phyloP scores from a whole-genome alignment of 2,888 invertebrate species.

The Matsumyia berberina region DNA sequence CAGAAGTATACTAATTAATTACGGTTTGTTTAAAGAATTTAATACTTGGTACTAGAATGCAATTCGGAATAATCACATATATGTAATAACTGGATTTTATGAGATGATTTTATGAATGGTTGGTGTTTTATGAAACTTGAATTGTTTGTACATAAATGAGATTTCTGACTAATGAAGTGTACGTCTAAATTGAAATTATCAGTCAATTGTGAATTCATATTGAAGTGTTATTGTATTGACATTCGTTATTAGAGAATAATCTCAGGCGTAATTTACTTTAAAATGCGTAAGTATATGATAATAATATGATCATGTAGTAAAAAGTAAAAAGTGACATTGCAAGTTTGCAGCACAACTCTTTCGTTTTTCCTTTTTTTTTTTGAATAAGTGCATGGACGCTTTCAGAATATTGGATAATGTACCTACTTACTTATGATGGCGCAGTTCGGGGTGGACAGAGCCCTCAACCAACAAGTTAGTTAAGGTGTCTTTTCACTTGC shows the following conservation, averaged over 20 bases:
- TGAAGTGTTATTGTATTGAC: constrained; percentile 11
- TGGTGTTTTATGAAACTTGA: constrained; percentile 8
- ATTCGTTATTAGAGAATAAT: not conserved
- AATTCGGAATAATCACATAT: constrained; percentile 51
- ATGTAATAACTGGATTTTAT: constrained; percentile 52
- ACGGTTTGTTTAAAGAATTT: constrained; percentile 83
- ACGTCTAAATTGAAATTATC: constrained; percentile 17
- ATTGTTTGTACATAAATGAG: constrained; percentile 13
- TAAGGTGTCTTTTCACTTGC: too few species aligned
- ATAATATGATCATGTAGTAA: too few species aligned
- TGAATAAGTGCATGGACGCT: not conserved
- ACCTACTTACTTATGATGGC: too few species aligned
- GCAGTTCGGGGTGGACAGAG: too few species aligned
- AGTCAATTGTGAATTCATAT: constrained; percentile 20
- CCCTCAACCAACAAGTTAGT: too few species aligned
- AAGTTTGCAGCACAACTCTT: constrained; percentile 2
- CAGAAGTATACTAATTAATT: constrained; percentile 85
- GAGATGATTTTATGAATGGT: constrained; percentile 45
- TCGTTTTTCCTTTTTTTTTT: constrained; percentile 2
- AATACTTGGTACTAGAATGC: constrained; percentile 62
- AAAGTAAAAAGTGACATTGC: too few species aligned
- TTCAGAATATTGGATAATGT: too few species aligned
- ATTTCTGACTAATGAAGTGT: constrained; percentile 12
- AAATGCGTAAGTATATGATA: constrained; percentile 51
- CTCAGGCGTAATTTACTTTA: not conserved